These are phyloP conservation scores for Chrysomela aeneicollis DNA, from an alignment of 2,888 invertebrate genomes.

Conservation along the genomic window DNA sequence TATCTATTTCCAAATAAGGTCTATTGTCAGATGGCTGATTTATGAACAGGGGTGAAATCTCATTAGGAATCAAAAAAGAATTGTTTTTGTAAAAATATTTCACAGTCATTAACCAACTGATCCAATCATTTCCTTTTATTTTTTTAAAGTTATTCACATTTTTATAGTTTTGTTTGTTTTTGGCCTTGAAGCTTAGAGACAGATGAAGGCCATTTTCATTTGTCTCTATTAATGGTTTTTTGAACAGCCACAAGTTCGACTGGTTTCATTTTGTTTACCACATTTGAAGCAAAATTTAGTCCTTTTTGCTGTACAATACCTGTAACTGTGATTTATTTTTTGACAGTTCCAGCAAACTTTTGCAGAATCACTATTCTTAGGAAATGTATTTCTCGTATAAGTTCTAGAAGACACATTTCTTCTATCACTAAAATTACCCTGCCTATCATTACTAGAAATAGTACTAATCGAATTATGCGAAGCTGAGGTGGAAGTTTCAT, in stretches of 20 bases:
- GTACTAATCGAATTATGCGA: slow-evolving; percentile 9
- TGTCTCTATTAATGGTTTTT: slow-evolving; percentile 6
- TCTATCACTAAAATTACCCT: not conserved
- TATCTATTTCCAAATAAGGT: slow-evolving; percentile 19
- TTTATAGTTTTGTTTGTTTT: slow-evolving; percentile 4
- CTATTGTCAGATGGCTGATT: slow-evolving; percentile 9
- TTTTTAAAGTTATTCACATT: not conserved
- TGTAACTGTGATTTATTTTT: slow-evolving; percentile 12
- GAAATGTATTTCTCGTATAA: not conserved
- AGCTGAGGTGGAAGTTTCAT: slow-evolving; percentile 12
- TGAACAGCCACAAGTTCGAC: slow-evolving; percentile 17
- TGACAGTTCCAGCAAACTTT: slow-evolving; percentile 21
- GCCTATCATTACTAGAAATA: not conserved
- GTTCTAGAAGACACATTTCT: not conserved
- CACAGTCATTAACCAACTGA: not conserved
- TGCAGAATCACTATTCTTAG: not conserved
- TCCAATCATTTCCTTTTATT: slow-evolving; percentile 9
- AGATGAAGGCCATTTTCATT: not conserved
- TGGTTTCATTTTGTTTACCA: slow-evolving; percentile 17
- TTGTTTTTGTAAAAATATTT: slow-evolving; percentile 14
- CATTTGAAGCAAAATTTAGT: slow-evolving; percentile 22
- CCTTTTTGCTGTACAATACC: slow-evolving; percentile 11
- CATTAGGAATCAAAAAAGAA: not conserved
- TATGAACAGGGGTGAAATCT: slow-evolving; percentile 14
- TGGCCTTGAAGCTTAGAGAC: not conserved